Conservation (phyloP, 2,888 invertebrate genomes). For the Lasioglossum pauxillum region DNA sequence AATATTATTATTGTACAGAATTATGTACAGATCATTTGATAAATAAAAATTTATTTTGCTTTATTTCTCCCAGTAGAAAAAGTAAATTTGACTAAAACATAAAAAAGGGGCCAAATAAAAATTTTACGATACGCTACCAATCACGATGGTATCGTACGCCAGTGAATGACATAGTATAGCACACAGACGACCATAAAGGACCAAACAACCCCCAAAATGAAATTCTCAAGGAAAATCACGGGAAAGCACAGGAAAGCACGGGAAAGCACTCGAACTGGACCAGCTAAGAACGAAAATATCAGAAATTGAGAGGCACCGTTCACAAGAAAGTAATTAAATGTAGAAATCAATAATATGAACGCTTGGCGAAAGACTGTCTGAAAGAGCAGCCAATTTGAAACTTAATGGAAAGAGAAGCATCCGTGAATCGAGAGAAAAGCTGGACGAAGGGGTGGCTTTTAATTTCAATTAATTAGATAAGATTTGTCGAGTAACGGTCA, state of each 20-base stretch:
- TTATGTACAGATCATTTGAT: background rate
- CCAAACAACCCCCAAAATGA: background rate
- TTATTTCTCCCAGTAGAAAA: background rate
- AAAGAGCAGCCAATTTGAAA: background rate
- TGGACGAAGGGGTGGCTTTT: background rate
- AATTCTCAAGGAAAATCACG: background rate
- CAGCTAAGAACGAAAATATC: background rate
- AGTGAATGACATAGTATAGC: background rate
- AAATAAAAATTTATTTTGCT: background rate
- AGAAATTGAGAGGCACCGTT: background rate
- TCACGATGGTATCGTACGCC: background rate
- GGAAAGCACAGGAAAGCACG: background rate
- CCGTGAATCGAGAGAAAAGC: background rate
- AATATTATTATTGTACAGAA: background rate
- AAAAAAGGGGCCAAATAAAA: background rate
- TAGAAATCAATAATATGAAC: background rate
- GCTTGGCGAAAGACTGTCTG: background rate
- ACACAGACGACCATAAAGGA: background rate
- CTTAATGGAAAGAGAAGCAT: background rate
- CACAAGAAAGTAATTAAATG: slow-evolving; percentile 1
- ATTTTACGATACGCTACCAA: background rate
- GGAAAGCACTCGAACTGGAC: background rate
- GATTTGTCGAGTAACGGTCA: background rate
- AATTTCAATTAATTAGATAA: background rate
- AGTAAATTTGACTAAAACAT: background rate